Evolutionary conservation across 2,113 vertebrate species (phyloP).

Genomic region (Tauraco erythrolophus): DNA sequence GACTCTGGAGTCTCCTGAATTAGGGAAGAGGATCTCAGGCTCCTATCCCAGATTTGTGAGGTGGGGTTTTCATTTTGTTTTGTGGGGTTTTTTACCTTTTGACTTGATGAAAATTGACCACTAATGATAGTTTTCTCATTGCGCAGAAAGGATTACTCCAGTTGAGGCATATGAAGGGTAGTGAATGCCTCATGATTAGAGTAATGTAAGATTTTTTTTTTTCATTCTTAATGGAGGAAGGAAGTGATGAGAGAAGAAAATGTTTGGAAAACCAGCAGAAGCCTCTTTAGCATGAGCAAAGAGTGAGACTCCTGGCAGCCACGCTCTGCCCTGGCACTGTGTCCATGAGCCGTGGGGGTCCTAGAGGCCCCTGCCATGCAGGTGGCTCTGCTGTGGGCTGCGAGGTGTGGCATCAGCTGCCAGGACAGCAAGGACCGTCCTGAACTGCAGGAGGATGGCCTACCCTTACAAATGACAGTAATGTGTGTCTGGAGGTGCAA

Average conservation of each 20-base stretch:
- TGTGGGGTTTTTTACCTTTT: background rate
- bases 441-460: background rate
- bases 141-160: background rate
- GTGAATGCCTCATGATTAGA: background rate
- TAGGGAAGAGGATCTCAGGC: background rate
- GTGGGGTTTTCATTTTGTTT: background rate
- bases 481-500: background rate
- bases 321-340: accelerated
- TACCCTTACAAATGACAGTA: background rate
- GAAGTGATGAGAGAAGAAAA: background rate
- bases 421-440: background rate
- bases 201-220: background rate
- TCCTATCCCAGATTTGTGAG: background rate
- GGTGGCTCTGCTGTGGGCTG: background rate
- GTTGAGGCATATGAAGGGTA: background rate
- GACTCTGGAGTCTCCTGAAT: background rate
- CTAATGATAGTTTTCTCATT: background rate
- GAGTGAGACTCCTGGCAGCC: accelerated
- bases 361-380: background rate
- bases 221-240: background rate
- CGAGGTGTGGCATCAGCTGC: accelerated
- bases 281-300: background rate
- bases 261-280: background rate
- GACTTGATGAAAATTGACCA: background rate
- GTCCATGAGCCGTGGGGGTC: accelerated